Evolutionary conservation across 2,113 vertebrate genomes (phyloP).

Genomic region (Nicator chloris): DNA sequence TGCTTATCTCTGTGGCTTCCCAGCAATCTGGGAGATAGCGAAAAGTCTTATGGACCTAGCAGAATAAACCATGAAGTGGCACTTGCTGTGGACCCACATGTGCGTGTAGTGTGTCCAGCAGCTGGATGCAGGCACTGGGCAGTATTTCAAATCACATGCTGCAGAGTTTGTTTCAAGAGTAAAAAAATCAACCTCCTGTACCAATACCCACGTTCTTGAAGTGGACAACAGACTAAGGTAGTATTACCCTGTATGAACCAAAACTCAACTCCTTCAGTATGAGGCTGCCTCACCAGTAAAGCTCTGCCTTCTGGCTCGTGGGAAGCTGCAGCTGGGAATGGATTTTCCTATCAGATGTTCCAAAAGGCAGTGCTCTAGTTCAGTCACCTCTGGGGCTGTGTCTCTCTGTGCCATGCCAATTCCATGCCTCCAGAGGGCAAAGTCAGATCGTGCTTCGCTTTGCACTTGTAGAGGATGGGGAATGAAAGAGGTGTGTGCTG

Average conservation of each 20-base stretch:
- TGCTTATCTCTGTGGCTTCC: neutral
- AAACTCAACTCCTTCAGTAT: fast-evolving
- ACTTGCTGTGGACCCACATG: neutral
- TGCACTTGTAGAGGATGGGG: neutral
- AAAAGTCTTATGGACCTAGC: neutral
- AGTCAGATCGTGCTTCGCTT: conserved; percentile 37
- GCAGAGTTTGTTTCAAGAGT: neutral
- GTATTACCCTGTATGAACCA: neutral
- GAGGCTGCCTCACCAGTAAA: neutral
- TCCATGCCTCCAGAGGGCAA: conserved; percentile 61
- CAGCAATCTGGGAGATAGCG: neutral
- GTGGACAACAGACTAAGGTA: neutral
- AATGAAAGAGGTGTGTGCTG: neutral
- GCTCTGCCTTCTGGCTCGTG: neutral
- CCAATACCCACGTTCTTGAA: neutral
- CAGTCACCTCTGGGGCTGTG: neutral
- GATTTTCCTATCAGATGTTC: neutral
- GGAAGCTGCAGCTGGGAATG: neutral
- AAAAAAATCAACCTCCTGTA: neutral
- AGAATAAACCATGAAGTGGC: neutral
- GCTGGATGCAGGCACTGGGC: neutral
- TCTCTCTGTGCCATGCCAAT: conserved; percentile 17
- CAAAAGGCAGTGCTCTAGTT: neutral
- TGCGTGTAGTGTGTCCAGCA: neutral
- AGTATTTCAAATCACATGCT: neutral